Percentiles rank a stretch among this genome's conserved stretches.
These are phyloP conservation scores for Pimpla rufipes DNA, from an alignment of 2,888 invertebrate genomes.

Conservation along the genomic window DNA sequence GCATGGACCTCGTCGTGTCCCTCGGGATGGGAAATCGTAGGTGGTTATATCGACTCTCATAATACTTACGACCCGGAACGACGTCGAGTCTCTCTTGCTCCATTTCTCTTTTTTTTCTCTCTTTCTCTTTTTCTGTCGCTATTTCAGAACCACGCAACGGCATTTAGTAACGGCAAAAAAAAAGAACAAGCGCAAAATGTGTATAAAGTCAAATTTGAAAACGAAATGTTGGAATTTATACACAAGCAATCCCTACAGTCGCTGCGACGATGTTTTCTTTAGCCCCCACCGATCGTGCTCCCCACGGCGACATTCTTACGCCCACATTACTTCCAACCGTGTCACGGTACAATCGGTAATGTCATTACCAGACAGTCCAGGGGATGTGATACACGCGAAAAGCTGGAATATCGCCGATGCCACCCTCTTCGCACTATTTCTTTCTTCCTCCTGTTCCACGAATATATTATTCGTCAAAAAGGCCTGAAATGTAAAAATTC, in stretches of 20 bases:
- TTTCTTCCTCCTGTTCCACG: background rate
- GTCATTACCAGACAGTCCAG: constrained; percentile 62
- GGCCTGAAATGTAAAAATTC: background rate
- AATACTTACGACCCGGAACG: constrained; percentile 81
- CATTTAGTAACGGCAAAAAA: no score
- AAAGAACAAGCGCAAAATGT: constrained; percentile 78
- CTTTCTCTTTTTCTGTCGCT: no score
- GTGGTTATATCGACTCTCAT: constrained; percentile 83
- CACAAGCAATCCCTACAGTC: constrained; percentile 60
- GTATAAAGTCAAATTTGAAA: constrained; percentile 82
- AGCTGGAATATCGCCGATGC: constrained; percentile 34
- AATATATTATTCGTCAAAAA: background rate
- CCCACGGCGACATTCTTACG: constrained; percentile 73
- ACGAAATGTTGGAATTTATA: constrained; percentile 81
- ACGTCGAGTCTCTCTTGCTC: constrained; percentile 41
- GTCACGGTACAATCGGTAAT: constrained; percentile 62
- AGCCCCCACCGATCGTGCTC: constrained; percentile 54
- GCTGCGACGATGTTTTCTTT: constrained; percentile 2
- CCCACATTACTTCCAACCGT: constrained; percentile 56
- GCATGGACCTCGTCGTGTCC: constrained; percentile 64
- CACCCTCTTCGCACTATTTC: constrained; percentile 1
- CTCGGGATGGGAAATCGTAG: constrained; percentile 80
- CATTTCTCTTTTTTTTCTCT: no score
- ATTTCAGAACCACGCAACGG: constrained; percentile 1
- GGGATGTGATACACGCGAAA: constrained; percentile 41